These are phyloP conservation scores for Conchocele bisecta DNA, from an alignment of 2,888 invertebrate species.

Conservation along the genomic window DNA sequence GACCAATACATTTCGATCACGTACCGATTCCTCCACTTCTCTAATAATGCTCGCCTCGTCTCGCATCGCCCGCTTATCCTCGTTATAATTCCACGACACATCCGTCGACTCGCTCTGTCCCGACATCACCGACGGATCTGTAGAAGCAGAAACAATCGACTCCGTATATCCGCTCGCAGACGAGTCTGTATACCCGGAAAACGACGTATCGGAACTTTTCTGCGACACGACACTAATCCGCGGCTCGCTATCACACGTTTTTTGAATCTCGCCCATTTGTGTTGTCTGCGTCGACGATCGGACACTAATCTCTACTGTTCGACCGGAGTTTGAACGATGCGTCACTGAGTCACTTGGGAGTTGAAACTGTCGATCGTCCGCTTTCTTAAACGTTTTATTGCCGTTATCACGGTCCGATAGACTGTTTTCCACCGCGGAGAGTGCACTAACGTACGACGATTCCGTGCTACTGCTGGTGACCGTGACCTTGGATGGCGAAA, in stretches of 20 bases:
- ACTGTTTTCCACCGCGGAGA: conserved; percentile 27
- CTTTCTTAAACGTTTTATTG: background rate
- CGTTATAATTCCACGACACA: conserved; percentile 21
- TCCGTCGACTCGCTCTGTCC: conserved; percentile 24
- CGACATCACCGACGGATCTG: conserved; percentile 13
- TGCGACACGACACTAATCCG: conserved; percentile 21
- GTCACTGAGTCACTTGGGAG: background rate
- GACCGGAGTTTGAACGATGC: background rate
- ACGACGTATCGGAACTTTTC: conserved; percentile 38
- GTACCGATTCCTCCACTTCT: too few relatives aligned
- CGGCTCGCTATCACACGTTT: conserved; percentile 5
- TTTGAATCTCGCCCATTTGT: too few relatives aligned
- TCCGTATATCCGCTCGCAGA: conserved; percentile 28
- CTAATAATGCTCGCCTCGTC: too few relatives aligned
- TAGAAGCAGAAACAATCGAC: conserved; percentile 38
- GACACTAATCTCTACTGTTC: conserved; percentile 8
- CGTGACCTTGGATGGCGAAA: conserved; percentile 25
- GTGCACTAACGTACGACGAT: conserved; percentile 50
- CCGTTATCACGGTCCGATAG: conserved; percentile 1
- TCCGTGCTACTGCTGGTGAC: conserved; percentile 41
- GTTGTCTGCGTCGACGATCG: too few relatives aligned
- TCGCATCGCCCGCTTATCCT: too few relatives aligned
- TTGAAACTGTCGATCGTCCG: background rate
- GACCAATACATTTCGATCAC: too few relatives aligned
- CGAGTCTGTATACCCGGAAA: conserved; percentile 30